Evolutionary conservation across 2,797 vertebrate species (phyloP).

Genomic region (Gymnopithys bicolor): DNA sequence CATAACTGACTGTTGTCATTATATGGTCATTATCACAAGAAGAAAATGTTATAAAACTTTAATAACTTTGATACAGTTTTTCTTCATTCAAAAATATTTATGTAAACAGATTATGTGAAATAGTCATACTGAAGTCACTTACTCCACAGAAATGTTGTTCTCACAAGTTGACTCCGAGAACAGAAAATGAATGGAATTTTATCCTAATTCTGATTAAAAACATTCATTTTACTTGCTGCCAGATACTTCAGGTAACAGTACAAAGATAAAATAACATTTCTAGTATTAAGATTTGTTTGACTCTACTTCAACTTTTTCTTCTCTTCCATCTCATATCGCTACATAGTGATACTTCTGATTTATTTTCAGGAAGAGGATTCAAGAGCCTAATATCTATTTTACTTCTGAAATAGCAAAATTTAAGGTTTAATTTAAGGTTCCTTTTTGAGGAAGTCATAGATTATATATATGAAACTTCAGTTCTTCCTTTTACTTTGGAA

Average conservation of each 20-base stretch:
- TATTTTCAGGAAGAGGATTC: neutral
- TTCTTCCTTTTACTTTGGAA: neutral
- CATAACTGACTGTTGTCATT: neutral
- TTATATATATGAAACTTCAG: neutral
- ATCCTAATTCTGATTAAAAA: neutral
- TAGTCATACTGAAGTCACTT: neutral
- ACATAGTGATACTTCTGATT: neutral
- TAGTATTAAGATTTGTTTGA: neutral
- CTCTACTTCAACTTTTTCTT: neutral
- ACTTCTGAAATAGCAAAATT: neutral
- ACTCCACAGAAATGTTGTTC: neutral
- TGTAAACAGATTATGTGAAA: neutral
- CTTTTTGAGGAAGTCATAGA: neutral
- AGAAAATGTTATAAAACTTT: slow-evolving; percentile 14
- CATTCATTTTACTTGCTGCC: neutral
- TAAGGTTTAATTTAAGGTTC: neutral
- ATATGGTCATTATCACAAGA: neutral
- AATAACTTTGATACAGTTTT: neutral
- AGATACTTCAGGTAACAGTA: neutral
- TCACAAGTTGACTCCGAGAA: neutral
- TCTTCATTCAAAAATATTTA: neutral
- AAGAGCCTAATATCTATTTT: neutral
- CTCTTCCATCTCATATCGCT: neutral
- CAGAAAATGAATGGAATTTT: neutral
- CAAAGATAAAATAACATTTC: neutral